Evolutionary conservation across 2,888 invertebrate species (phyloP).

Genomic region (Antheraea assamensis): DNA sequence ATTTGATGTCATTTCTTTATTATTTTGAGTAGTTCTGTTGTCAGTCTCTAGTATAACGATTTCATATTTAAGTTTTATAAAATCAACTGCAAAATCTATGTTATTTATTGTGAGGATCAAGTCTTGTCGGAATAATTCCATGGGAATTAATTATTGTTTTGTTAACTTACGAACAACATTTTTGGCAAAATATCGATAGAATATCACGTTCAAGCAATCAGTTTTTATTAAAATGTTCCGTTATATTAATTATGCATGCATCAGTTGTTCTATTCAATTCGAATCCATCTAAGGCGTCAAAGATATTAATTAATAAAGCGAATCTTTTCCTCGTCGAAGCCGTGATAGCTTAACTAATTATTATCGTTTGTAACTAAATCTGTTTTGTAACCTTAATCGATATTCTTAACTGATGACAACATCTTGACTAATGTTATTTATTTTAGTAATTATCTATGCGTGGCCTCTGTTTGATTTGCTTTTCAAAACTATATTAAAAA

Average conservation of each 20-base stretch:
- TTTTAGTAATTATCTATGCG: not conserved
- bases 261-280: not conserved
- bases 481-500: not conserved
- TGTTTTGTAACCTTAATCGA: constrained; percentile 6
- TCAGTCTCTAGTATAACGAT: not conserved
- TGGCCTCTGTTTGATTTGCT: not conserved
- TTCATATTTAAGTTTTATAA: too few relatives aligned
- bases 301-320: not conserved
- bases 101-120: too few relatives aligned
- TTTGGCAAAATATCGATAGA: too few relatives aligned
- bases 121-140: too few relatives aligned
- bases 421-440: constrained; percentile 2
- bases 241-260: not conserved
- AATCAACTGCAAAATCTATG: too few relatives aligned
- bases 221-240: too few relatives aligned
- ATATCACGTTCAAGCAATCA: not conserved
- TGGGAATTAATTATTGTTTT: too few relatives aligned
- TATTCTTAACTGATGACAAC: constrained; percentile 3
- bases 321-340: not conserved
- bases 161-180: too few relatives aligned
- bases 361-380: constrained; percentile 6
- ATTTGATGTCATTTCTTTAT: not conserved
- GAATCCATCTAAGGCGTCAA: too few relatives aligned
- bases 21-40: not conserved
- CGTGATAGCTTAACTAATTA: constrained; percentile 12